Base-by-base conservation (phyloP, 2,113 vertebrate genomes). In the Rhabdomys dilectus region DNA sequence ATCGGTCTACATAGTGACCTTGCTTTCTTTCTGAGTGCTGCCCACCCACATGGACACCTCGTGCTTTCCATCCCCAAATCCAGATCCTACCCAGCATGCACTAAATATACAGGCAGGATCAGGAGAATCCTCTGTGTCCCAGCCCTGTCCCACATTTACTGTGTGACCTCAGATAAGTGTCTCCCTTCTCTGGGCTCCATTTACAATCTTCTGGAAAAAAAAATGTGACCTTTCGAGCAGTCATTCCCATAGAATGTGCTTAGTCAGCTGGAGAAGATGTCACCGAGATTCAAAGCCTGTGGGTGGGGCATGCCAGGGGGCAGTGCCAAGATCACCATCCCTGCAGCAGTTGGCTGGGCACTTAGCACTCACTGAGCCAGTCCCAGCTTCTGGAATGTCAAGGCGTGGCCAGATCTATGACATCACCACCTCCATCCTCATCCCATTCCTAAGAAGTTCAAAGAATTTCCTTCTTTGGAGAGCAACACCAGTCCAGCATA, bases 401-500 rank as follows among this genome's bases (percentile, higher is more conserved):
- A 93, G 97, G 91, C 22, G 81, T 56, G 86, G 45, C 58, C 39
- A 2, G 64, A n/a, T 68, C 66, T 29, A 26, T 13, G 13, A 87
- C 93, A 58, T 56, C 39, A 68, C 5, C 1, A 10, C 48, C 42
- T 15, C 34, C 21, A 8, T 51, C 6, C 0, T 34, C 56, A 0
- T 0, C 1, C 2, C 64, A 80, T 2, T 29, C 16, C 0, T 48
- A 76, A 62, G 72, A 62, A 60, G 72, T 75, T 76, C 88, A 76
- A 81, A 96, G 93, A 72, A 97, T 94, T 73, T 94, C 92, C 91
- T 42, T 51, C 42, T 90, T 86, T 22, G 21, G 68, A 77, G 31
- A 73, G 34, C 3, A 0, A 42, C 87, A 36, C 56, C 72, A 45
- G 81, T 42, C 24, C 0, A 6, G 19, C 8, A 10, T 36, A 8